Evolutionary conservation across 1,140 invertebrate genomes (phyloP).

Genomic region (Acromyrmex heyeri): DNA sequence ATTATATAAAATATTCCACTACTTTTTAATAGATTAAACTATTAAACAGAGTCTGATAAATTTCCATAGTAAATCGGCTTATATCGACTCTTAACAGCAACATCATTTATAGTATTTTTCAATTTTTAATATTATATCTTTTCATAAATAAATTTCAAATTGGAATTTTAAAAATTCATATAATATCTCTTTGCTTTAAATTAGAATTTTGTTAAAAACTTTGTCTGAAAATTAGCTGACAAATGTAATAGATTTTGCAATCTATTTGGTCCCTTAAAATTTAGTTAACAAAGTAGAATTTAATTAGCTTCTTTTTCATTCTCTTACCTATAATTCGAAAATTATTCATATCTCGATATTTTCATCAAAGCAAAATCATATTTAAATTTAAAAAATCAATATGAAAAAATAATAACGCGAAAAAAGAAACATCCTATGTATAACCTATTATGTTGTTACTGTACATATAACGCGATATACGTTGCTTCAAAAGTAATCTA

Average conservation of each 20-base stretch:
- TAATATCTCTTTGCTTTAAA: no score
- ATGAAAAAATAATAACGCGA: background rate
- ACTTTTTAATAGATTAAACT: background rate
- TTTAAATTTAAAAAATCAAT: background rate
- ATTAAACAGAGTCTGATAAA: background rate
- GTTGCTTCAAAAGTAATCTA: background rate
- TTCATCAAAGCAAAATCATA: background rate
- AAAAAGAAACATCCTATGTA: background rate
- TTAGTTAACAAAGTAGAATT: background rate
- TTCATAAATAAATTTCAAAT: background rate
- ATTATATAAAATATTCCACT: background rate
- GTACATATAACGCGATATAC: background rate
- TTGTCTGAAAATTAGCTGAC: background rate
- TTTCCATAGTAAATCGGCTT: no score
- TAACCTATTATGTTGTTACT: background rate
- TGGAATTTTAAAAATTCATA: background rate
- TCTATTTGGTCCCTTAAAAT: background rate
- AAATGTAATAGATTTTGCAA: constrained; percentile 3
- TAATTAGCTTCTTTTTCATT: background rate
- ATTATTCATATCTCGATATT: background rate
- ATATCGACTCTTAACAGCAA: no score
- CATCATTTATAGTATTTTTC: background rate
- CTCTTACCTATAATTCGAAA: background rate
- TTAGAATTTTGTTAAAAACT: background rate
- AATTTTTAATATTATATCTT: background rate